Evolutionary conservation across 2,797 vertebrate genomes (phyloP).

Genomic region (Chrosomus eos): DNA sequence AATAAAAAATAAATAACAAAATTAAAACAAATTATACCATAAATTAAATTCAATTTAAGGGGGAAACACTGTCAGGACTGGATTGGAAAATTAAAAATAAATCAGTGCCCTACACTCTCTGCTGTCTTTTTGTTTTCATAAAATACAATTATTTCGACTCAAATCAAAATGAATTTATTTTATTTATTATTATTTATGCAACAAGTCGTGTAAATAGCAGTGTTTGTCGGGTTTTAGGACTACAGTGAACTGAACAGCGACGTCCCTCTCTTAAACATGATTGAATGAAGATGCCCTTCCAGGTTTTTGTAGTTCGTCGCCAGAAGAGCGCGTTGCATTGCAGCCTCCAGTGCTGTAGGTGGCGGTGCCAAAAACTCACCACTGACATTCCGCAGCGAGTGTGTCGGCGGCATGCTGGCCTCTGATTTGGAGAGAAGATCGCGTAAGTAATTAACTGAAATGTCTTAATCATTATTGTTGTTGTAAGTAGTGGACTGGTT

Average conservation of each 20-base stretch:
- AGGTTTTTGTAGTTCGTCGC: slow-evolving; percentile 1
- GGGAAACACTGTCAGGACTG: not conserved
- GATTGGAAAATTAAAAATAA: not conserved
- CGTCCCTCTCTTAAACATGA: not conserved
- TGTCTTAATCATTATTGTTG: not conserved
- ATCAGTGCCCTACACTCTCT: not conserved
- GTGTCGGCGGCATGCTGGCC: not conserved
- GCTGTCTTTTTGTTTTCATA: not conserved
- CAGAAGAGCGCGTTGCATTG: not conserved
- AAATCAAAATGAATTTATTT: not conserved
- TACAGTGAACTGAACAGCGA: not conserved
- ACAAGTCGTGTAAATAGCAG: not conserved
- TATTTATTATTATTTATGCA: not conserved
- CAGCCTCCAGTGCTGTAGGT: not conserved
- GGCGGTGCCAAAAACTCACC: not conserved
- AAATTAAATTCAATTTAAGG: not conserved
- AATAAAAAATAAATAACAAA: no score
- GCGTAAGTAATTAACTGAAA: slow-evolving; percentile 13
- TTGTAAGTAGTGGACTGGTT: not conserved
- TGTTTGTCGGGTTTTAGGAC: not conserved
- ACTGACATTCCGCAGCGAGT: not conserved
- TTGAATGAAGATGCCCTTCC: not conserved
- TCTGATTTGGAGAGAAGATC: not conserved
- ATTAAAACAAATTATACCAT: not conserved
- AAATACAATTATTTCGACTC: not conserved